Evolutionary conservation across 2,888 invertebrate genomes (phyloP).

Genomic region (Sphaerophoria rueppellii): DNA sequence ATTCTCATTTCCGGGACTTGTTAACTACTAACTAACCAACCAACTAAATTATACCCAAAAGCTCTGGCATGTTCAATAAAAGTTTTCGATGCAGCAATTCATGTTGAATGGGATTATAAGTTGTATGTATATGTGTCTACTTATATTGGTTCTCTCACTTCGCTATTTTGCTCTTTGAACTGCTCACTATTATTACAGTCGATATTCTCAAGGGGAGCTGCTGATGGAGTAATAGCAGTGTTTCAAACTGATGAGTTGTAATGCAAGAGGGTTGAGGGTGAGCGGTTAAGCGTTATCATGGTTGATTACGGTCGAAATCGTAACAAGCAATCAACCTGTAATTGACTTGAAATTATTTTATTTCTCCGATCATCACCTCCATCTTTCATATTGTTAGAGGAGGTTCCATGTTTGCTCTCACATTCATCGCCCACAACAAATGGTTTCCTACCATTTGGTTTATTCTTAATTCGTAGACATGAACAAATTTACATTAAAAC

Average conservation of each 20-base stretch:
- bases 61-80: slow-evolving; percentile 54
- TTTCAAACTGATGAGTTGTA: slow-evolving; percentile 9
- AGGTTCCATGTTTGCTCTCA: not conserved
- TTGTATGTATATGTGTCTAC: no score
- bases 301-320: slow-evolving; percentile 66
- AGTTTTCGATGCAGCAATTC: slow-evolving; percentile 48
- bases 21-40: slow-evolving; percentile 50
- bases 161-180: not conserved
- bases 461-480: not conserved
- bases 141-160: no score
- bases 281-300: slow-evolving; percentile 45
- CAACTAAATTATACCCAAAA: slow-evolving; percentile 60
- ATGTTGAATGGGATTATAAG: slow-evolving; percentile 21
- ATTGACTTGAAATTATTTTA: slow-evolving; percentile 69
- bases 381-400: slow-evolving; percentile 24
- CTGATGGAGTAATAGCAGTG: slow-evolving; percentile 1
- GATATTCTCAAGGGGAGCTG: slow-evolving; percentile 15
- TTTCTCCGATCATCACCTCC: slow-evolving; percentile 44
- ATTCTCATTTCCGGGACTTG: slow-evolving; percentile 20
- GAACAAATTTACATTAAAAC: no score
- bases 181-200: not conserved
- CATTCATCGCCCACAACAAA: not conserved
- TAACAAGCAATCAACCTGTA: slow-evolving; percentile 66
- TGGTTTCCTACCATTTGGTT: slow-evolving; percentile 11
- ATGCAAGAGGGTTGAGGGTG: not conserved